Base-by-base conservation (phyloP, 2,113 vertebrate genomes). In the Puntigrus tetrazona region DNA sequence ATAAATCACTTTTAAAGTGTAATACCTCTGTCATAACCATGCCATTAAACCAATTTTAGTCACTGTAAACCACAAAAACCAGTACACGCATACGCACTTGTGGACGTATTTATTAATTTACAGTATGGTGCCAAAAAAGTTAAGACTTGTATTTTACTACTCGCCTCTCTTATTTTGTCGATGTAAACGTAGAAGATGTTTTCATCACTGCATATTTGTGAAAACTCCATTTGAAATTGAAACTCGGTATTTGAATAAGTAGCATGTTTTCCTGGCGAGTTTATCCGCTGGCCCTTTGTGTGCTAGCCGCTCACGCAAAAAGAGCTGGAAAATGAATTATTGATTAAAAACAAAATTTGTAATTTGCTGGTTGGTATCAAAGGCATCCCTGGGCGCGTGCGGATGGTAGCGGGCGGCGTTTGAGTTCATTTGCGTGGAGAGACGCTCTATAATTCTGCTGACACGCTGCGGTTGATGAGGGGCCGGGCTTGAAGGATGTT, bases 341-440 rank as follows among this genome's bases (percentile, higher is more conserved):
- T 93, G 91, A 94, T 94, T 91, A 93, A 93, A 94, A 92, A 91
- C 89, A 90, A 92, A 91, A 92, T 92, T 89, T 92, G 89, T 92
- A 92, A 93, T 94, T 93, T 93, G 91, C 93, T 90, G 88, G 81
- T 61, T 85, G 84, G 85, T 88, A 92, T 93, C 90, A 92, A 91
- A 93, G 85, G 85, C 88, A 83, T 90, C 88, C 90, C 88, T 87
- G 84, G 85, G 85, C 36, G 65, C 84, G 85, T 57, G n/a, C 27
- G 27, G 50, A 18, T 25, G 31, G n/a, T 55, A 41, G 65, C 74
- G 2, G 45, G 69, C 50, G 7, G 81, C 41, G 63, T 84, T 41
- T 83, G 82, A 81, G 78, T 87, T 83, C 10, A 31, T 77, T 82
- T 84, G 50, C 55, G 29, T 36, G 50, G 2, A 59, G 25, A 81